Base-by-base conservation (phyloP, 2,888 invertebrate species). In the Buathra laborator region DNA sequence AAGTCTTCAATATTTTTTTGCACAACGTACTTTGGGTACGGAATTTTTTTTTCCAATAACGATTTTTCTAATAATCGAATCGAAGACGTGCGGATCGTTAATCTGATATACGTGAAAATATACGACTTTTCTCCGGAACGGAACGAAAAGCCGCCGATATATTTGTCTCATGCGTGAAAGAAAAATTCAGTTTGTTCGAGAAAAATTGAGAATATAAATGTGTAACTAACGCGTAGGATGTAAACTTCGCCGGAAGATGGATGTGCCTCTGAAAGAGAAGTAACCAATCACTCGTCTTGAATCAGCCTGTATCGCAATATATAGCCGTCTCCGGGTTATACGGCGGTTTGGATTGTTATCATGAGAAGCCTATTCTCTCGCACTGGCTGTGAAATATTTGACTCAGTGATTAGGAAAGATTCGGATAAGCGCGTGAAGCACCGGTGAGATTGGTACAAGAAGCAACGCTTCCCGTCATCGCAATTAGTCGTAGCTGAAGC, bases 351-450 rank as follows among this genome's bases (percentile, higher is more conserved):
- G 83, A 85, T 85, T 43, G 43, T 80, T 83, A 85, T 85, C 85
- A 43, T 46, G 48, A 66, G 53, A 14, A 24, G 67, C 46, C 70
- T 76, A 83, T 85, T 83, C 83, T 83, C 83, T 37, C 72, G 67
- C 64, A 51, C 77, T 12, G 62, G 37, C 85, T 85, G 85, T 85
- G 85, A 85, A 85, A 85, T 85, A 83, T 85, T 85, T 85, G 83
- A 83, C 24, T 85, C 83, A 80, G 85, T 85, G 85, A 85, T 85
- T 83, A 85, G 83, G 83, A 85, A 85, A 83, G 85, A 85, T 85
- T 85, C 56, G 85, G 83, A 85, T 85, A 85, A 83, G 76, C 85
- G 83, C 72, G 83, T 59, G 83, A 76, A 75, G 53, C 76, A 85
- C 79, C 67, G 66, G 51, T 43, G 56, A 44, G 85, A 48, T 81